Evolutionary conservation across 2,888 invertebrate genomes (phyloP), one percentile per base, ranked within the genome.

Genomic region (Ornithoptera priamus): DNA sequence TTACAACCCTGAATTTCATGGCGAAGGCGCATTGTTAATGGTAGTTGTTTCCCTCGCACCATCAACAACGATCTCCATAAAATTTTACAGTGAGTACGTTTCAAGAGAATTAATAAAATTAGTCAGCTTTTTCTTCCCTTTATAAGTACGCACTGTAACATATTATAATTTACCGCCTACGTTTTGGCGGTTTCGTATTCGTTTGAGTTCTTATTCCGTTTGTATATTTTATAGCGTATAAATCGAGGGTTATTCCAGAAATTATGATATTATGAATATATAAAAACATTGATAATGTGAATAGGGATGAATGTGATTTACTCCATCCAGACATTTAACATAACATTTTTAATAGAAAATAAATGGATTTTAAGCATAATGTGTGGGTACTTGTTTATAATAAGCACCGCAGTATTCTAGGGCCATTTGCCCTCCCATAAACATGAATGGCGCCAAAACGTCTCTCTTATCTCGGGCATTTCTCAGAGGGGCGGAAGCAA

Each of bases 381-480:
- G 69, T 81, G 78, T 75, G 81, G 81, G 81, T 84, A 83, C 87
- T 91, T 91, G 88, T 90, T 90, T 89, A 89, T 89, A 92, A 91
- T 89, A 91, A 92, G 90, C 88, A 80, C 64, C 86, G 88, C 86
- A 85, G 86, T 89, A 89, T 89, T 90, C 86, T 90, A 88, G 85
- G 85, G 86, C 87, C 89, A 90, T 92, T 92, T 90, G 88, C 85
- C 88, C 87, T 79, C 89, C 89, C 82, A 92, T 92, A 91, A 92
- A 92, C 92, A 91, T 90, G 89, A 92, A 92, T 91, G 90, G 92
- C 86, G 90, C 87, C 90, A 90, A 91, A 92, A 92, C 88, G 90
- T 91, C 90, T 91, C 89, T 91, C 92, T 92, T 92, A 92, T 92
- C 92, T 92, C 84, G 90, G 89, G 87, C 84, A 86, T 89, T 90